Percentiles rank a stretch among this genome's conserved stretches.
Conservation (phyloP, 2,113 vertebrate species). For the Brachyhypopomus occidentalis region DNA sequence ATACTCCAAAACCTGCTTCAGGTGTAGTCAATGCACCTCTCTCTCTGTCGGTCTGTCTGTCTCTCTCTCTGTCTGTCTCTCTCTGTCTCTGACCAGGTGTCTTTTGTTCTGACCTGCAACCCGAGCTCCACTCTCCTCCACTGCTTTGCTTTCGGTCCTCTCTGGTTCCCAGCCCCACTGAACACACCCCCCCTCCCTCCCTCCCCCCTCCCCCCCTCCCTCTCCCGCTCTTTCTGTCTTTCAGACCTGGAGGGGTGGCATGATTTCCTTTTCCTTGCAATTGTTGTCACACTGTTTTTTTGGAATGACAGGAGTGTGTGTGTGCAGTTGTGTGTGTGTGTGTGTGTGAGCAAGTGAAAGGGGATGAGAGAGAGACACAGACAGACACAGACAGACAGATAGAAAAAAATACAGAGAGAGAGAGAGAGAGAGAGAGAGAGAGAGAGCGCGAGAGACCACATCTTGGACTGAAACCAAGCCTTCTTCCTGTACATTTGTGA, state of each 20-base stretch:
- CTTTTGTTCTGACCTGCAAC: conserved; percentile 68
- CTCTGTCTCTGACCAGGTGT: conserved; percentile 52
- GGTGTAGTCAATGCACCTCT: conserved; percentile 43
- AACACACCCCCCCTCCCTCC: conserved; percentile 36
- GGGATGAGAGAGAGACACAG: no score
- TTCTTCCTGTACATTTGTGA: conserved; percentile 37
- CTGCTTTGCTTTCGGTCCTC: conserved; percentile 47
- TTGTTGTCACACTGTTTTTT: conserved; percentile 56
- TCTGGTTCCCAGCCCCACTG: conserved; percentile 67
- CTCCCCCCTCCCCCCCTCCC: conserved; percentile 48
- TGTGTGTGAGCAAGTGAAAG: not conserved
- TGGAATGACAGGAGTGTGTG: conserved; percentile 22
- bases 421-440: not conserved
- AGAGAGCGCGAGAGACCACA: not conserved
- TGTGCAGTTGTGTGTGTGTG: not conserved
- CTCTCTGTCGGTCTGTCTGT: conserved; percentile 34
- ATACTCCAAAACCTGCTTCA: conserved; percentile 17
- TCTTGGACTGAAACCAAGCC: conserved; percentile 5
- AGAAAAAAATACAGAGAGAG: not conserved
- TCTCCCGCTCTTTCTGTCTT: conserved; percentile 30
- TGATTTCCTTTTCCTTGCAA: conserved; percentile 69
- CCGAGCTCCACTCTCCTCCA: conserved; percentile 56
- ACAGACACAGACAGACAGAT: not conserved
- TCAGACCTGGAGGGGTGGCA: conserved; percentile 66
- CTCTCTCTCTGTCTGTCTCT: conserved; percentile 38